These are phyloP conservation scores for Drosophila gunungcola DNA, from an alignment of 1,140 invertebrate genomes.

Conservation along the genomic window DNA sequence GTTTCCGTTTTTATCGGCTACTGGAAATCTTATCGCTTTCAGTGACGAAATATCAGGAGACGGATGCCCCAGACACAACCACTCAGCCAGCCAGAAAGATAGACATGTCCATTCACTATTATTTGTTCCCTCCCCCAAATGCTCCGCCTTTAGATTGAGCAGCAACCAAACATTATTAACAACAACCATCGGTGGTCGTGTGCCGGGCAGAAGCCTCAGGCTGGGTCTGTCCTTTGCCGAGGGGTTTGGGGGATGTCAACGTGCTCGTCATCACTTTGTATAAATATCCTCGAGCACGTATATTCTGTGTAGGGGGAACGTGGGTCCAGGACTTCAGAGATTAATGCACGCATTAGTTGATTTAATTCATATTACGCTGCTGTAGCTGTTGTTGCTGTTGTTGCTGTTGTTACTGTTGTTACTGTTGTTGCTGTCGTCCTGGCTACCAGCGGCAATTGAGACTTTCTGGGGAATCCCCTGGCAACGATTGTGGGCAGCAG, in stretches of 20 bases:
- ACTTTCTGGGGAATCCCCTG: conserved; percentile 79
- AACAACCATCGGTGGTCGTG: conserved; percentile 63
- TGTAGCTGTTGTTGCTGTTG: no score
- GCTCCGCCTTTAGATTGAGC: neutral
- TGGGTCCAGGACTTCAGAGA: conserved; percentile 71
- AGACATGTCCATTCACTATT: conserved; percentile 67
- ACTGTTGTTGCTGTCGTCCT: conserved; percentile 34
- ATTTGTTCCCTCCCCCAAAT: conserved; percentile 48
- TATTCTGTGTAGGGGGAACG: conserved; percentile 61
- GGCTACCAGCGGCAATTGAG: conserved; percentile 71
- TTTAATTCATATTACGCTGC: conserved; percentile 81
- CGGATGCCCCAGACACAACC: conserved; percentile 28
- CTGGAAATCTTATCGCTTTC: conserved; percentile 63
- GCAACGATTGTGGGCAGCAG: conserved; percentile 52
- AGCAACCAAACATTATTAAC: conserved; percentile 71
- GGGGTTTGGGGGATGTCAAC: conserved; percentile 39
- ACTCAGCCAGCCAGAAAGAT: conserved; percentile 69
- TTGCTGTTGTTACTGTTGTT: no score
- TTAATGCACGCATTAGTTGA: conserved; percentile 85
- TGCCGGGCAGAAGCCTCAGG: conserved; percentile 41
- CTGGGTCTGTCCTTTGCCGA: neutral
- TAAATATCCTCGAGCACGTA: conserved; percentile 84
- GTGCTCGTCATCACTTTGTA: conserved; percentile 79
- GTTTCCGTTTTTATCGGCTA: conserved; percentile 46
- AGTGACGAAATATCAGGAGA: conserved; percentile 57